Evolutionary conservation across 1,140 invertebrate genomes (phyloP).

Genomic region (Pseudomyrmex pallidus): DNA sequence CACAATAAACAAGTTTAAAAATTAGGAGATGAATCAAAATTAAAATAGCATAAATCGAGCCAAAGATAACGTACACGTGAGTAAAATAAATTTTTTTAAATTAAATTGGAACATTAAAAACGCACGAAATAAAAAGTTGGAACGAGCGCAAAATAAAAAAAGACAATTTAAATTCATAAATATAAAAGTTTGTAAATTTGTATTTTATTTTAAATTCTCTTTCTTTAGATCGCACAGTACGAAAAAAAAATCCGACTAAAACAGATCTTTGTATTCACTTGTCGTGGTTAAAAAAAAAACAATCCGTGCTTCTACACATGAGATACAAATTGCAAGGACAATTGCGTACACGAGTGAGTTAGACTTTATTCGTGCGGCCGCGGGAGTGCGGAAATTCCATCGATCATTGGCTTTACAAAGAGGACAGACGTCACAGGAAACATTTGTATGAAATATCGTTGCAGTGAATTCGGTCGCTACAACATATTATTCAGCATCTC

Average conservation of each 20-base stretch:
- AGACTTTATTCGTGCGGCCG: not conserved
- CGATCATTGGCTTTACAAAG: not conserved
- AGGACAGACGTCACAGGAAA: not conserved
- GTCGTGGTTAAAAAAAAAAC: not conserved
- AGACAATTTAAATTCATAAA: too few species aligned
- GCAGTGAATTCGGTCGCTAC: not conserved
- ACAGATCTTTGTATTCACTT: not conserved
- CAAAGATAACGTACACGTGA: not conserved
- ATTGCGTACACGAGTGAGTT: not conserved
- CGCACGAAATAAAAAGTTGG: not conserved
- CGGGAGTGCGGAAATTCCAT: not conserved
- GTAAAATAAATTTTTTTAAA: not conserved
- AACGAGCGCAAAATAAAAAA: not conserved
- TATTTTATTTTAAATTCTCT: too few species aligned
- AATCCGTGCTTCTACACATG: not conserved
- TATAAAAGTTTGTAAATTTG: too few species aligned
- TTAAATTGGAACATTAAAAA: not conserved
- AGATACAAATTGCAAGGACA: constrained; percentile 4
- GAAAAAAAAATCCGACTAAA: not conserved
- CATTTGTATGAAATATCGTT: constrained; percentile 9
- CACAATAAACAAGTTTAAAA: not conserved
- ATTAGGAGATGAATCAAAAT: not conserved
- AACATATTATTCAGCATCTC: not conserved
- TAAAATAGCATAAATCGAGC: not conserved
- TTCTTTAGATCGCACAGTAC: too few species aligned